phyloP scores from a whole-genome alignment of 1,140 invertebrate species.

The Caenorhabditis latens region DNA sequence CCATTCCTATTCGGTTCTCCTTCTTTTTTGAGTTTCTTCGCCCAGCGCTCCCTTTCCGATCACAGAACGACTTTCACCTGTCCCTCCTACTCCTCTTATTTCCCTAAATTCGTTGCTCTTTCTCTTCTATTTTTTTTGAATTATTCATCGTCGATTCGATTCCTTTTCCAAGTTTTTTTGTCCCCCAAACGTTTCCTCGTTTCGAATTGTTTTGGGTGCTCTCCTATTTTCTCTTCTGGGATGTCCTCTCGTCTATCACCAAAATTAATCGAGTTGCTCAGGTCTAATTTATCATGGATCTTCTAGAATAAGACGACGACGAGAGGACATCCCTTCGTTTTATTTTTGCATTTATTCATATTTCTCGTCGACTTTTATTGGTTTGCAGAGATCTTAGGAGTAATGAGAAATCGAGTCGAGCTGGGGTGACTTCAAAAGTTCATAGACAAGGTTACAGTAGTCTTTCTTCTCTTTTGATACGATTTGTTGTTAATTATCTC shows the following conservation, averaged over 20 bases:
- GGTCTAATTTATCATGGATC: constrained; percentile 9
- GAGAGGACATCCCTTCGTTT: too few relatives aligned
- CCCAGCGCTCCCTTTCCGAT: background rate
- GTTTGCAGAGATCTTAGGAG: too few relatives aligned
- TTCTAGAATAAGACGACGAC: too few relatives aligned
- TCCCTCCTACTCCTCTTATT: background rate
- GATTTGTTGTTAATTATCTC: too few relatives aligned
- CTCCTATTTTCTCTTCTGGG: background rate
- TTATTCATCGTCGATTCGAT: constrained; percentile 37
- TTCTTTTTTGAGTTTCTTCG: background rate
- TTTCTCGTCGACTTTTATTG: too few relatives aligned
- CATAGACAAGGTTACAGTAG: too few relatives aligned
- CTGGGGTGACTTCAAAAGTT: too few relatives aligned
- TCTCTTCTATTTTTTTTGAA: constrained; percentile 13
- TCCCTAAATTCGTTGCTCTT: background rate
- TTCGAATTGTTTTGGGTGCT: background rate
- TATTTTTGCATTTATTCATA: too few relatives aligned
- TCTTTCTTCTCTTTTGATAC: too few relatives aligned
- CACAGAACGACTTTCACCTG: constrained; percentile 45
- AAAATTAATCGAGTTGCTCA: background rate
- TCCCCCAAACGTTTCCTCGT: background rate
- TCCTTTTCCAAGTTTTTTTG: background rate
- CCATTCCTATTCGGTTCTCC: background rate
- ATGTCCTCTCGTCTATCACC: constrained; percentile 3
- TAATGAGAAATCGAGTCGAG: too few relatives aligned